Evolutionary conservation across 1,140 invertebrate species (phyloP).

Genomic region (Neoseiulus cucumeris): DNA sequence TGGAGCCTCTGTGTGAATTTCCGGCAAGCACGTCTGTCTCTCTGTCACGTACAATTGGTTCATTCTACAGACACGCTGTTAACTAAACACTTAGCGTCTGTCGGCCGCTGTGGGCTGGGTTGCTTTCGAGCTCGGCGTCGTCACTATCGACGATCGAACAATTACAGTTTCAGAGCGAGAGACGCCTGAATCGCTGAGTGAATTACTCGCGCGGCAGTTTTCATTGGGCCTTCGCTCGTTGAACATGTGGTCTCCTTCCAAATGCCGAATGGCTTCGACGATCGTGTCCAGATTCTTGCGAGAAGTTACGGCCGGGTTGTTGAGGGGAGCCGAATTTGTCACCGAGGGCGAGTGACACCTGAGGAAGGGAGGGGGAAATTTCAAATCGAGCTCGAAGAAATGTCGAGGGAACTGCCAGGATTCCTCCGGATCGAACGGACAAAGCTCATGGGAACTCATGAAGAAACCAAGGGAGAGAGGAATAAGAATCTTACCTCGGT

Average conservation of each 20-base stretch:
- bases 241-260: conserved; percentile 83
- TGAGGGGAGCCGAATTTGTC: conserved; percentile 11
- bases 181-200: not conserved
- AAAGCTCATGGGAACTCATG: no score
- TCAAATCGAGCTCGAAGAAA: no score
- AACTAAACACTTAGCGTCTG: no score
- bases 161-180: not conserved
- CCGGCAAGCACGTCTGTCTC: no score
- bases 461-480: no score
- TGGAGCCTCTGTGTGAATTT: no score
- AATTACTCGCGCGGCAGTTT: not conserved
- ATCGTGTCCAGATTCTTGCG: conserved; percentile 89
- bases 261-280: conserved; percentile 83
- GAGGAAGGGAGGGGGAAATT: not conserved
- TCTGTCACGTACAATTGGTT: no score
- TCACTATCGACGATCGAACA: not conserved
- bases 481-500: not conserved
- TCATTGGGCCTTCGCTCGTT: conserved; percentile 14
- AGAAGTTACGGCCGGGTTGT: conserved; percentile 42
- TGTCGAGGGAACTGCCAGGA: no score
- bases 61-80: no score
- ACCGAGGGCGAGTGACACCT: not conserved
- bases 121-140: conserved; percentile 41
- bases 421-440: no score
- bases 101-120: conserved; percentile 19